A percentile compares a stretch with the other conserved stretches of the same genome.
Evolutionary conservation across 2,888 invertebrate genomes (phyloP).

Genomic region (Andricus quercusramuli): DNA sequence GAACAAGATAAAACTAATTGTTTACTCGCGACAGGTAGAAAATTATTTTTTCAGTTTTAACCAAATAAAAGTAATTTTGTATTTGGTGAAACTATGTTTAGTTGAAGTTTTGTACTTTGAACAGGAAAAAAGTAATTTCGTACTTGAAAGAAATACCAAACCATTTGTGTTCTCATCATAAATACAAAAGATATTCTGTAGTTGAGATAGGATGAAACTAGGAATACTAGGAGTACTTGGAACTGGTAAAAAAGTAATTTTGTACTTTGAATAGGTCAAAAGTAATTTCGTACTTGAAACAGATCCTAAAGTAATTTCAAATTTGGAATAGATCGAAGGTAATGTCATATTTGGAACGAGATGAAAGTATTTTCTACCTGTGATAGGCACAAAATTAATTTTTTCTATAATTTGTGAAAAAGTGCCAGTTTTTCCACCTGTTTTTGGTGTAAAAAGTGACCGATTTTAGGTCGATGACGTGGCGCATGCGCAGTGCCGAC

Average conservation of each 20-base stretch:
- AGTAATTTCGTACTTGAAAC: background rate
- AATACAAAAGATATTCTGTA: background rate
- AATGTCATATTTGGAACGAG: no score
- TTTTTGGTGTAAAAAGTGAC: no score
- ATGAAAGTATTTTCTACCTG: no score
- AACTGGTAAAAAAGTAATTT: background rate
- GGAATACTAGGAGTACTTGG: background rate
- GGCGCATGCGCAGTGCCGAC: no score
- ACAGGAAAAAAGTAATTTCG: background rate
- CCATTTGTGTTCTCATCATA: no score
- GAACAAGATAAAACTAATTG: background rate
- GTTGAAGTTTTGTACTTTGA: background rate
- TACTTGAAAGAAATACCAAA: background rate
- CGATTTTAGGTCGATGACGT: no score
- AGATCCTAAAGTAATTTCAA: background rate
- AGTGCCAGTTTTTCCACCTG: no score
- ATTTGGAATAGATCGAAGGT: background rate
- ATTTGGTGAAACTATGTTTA: background rate
- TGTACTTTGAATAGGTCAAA: background rate
- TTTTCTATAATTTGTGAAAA: no score
- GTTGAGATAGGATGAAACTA: background rate
- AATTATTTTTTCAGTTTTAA: background rate
- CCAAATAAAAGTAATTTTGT: background rate
- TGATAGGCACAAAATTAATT: no score
- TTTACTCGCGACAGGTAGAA: background rate